phyloP scores from a whole-genome alignment of 2,113 vertebrate species.

The Notarius lentiginosus region DNA sequence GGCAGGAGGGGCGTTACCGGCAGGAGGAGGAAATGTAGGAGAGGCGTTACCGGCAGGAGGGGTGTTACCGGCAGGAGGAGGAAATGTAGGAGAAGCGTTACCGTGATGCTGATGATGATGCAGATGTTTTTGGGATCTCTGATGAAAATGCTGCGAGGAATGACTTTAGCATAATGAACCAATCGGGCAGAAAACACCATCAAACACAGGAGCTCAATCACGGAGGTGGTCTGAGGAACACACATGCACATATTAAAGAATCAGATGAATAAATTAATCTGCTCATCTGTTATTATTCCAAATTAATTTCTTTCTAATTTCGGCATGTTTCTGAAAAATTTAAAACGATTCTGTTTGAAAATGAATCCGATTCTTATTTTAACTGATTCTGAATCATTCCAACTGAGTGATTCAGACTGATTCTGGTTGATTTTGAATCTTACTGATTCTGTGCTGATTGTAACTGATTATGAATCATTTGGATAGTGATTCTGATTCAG shows the following conservation, averaged over 20 bases:
- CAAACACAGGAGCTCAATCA: constrained; percentile 82
- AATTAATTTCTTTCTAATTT: neutral
- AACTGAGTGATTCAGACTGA: neutral
- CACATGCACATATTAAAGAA: constrained; percentile 10
- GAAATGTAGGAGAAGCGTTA: constrained; percentile 51
- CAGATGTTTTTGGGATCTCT: constrained; percentile 94
- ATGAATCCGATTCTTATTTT: neutral
- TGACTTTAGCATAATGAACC: constrained; percentile 84
- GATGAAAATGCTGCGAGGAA: constrained; percentile 83
- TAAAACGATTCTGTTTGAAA: neutral
- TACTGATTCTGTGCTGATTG: neutral
- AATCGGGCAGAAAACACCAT: constrained; percentile 79
- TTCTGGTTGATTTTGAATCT: neutral
- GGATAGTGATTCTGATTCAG: neutral
- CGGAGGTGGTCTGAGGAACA: constrained; percentile 75
- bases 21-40: neutral
- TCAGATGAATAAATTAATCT: neutral
- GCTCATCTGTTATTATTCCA: neutral
- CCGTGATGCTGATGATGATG: constrained; percentile 79
- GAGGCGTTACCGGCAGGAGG: too few species aligned
- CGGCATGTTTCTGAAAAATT: neutral
- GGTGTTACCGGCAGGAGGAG: neutral
- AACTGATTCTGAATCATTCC: neutral
- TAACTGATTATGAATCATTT: neutral
- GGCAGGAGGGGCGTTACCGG: neutral